Percentiles rank a stretch among this genome's conserved stretches.
These are phyloP conservation scores for Zophobas morio DNA, from an alignment of 1,140 invertebrate genomes.

Conservation along the genomic window DNA sequence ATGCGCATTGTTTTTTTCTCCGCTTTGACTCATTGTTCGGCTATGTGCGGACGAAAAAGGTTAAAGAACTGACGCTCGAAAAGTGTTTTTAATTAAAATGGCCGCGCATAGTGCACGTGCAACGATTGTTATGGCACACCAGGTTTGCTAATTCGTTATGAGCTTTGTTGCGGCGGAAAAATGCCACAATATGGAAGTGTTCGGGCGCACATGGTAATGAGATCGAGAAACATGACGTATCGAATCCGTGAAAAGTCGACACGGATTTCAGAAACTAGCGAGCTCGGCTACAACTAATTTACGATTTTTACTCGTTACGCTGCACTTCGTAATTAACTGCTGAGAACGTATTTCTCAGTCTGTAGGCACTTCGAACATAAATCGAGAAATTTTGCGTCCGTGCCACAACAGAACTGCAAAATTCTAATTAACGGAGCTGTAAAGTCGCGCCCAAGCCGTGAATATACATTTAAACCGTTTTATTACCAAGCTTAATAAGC, in stretches of 20 bases:
- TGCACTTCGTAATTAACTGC: slow-evolving; percentile 16
- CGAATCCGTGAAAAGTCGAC: too few relatives aligned
- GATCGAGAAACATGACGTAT: too few relatives aligned
- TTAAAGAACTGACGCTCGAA: slow-evolving; percentile 23
- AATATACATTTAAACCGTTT: slow-evolving; percentile 20
- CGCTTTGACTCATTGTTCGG: slow-evolving; percentile 34
- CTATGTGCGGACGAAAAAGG: slow-evolving; percentile 36
- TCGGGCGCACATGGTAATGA: too few relatives aligned
- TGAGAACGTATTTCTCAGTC: slow-evolving; percentile 13
- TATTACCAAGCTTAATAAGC: slow-evolving; percentile 30
- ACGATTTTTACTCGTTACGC: slow-evolving; percentile 11
- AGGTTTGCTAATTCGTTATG: neutral
- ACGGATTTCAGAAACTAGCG: too few relatives aligned
- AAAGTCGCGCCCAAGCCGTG: slow-evolving; percentile 29
- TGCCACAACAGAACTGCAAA: slow-evolving; percentile 1
- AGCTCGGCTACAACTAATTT: neutral
- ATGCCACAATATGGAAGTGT: too few relatives aligned
- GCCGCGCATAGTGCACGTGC: neutral
- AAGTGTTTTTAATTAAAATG: slow-evolving; percentile 33
- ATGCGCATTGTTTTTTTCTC: slow-evolving; percentile 42
- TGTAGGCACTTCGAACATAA: slow-evolving; percentile 13
- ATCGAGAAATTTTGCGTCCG: slow-evolving; percentile 32
- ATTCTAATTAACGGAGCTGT: slow-evolving; percentile 32
- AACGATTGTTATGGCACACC: neutral
- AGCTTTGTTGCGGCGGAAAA: too few relatives aligned